These are phyloP conservation scores for Drepana falcataria DNA, from an alignment of 2,888 invertebrate genomes.

Conservation along the genomic window DNA sequence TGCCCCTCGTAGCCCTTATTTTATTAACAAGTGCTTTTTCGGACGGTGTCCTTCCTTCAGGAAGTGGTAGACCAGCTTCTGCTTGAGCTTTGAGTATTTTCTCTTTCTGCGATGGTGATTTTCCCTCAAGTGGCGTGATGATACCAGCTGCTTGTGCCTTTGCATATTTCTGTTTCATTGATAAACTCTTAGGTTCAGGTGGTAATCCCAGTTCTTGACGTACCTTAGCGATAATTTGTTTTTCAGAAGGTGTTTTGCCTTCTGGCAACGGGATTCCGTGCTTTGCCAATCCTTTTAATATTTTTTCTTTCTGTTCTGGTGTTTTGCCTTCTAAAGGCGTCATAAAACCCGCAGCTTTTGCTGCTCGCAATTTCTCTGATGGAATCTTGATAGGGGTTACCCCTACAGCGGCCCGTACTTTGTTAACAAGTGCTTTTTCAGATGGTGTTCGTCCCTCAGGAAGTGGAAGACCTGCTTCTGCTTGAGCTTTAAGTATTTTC, in stretches of 20 bases:
- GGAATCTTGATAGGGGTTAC: conserved; percentile 5
- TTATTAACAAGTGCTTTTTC: conserved; percentile 13
- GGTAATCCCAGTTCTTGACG: conserved; percentile 14
- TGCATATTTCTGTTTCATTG: conserved; percentile 8
- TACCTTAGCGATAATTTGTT: conserved; percentile 15
- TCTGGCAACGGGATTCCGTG: conserved; percentile 19
- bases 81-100: conserved; percentile 12
- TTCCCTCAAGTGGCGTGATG: conserved; percentile 14
- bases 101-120: conserved; percentile 13
- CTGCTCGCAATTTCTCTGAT: conserved; percentile 15
- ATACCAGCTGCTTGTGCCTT: conserved; percentile 6
- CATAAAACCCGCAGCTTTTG: conserved; percentile 21
- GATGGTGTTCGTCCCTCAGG: conserved; percentile 19
- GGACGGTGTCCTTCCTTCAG: conserved; percentile 11
- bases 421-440: conserved; percentile 17
- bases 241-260: conserved; percentile 19
- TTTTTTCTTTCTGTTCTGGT: conserved; percentile 23
- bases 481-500: conserved; percentile 19
- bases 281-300: conserved; percentile 17
- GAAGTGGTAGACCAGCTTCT: conserved; percentile 11
- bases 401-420: conserved; percentile 11
- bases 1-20: background rate
- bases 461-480: conserved; percentile 23
- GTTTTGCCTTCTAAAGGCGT: conserved; percentile 27
- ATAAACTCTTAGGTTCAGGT: conserved; percentile 9